A percentile compares a stretch with the other conserved stretches of the same genome.
These are phyloP conservation scores for Allobates femoralis DNA, from an alignment of 2,797 vertebrate species.

Conservation along the genomic window DNA sequence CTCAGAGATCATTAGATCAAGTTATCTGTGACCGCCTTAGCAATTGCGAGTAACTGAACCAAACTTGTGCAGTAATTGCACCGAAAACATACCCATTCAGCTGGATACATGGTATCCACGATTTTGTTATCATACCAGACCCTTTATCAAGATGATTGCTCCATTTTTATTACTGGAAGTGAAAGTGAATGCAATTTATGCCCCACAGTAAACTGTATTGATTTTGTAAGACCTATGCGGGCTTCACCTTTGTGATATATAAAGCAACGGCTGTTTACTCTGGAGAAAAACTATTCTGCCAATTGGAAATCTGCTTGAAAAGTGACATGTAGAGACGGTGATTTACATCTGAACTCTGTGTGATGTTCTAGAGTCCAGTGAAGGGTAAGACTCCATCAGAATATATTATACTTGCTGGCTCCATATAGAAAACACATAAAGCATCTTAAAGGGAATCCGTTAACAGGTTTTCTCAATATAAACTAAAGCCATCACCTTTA, in stretches of 20 bases:
- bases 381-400: slow-evolving; percentile 15
- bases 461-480: no score
- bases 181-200: slow-evolving; percentile 41
- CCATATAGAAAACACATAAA: not conserved
- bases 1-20: slow-evolving; percentile 16
- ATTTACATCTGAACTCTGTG: slow-evolving; percentile 38
- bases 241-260: slow-evolving; percentile 46
- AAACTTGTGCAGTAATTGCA: not conserved
- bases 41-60: not conserved
- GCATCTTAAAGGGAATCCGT: not conserved
- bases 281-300: slow-evolving; percentile 42
- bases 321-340: slow-evolving; percentile 31
- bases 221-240: slow-evolving; percentile 31
- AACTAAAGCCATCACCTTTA: no score
- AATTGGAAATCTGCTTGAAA: slow-evolving; percentile 44
- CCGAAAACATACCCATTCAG: slow-evolving; percentile 7
- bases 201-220: slow-evolving; percentile 49
- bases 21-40: not conserved
- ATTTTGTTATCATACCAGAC: slow-evolving; percentile 32
- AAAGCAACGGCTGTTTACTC: slow-evolving; percentile 40
- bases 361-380: slow-evolving; percentile 25
- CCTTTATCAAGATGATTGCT: slow-evolving; percentile 43
- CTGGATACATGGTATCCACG: slow-evolving; percentile 1
- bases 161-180: slow-evolving; percentile 34
- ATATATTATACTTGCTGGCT: not conserved